Conservation (phyloP, 2,113 vertebrate genomes). For the Psophia crepitans region DNA sequence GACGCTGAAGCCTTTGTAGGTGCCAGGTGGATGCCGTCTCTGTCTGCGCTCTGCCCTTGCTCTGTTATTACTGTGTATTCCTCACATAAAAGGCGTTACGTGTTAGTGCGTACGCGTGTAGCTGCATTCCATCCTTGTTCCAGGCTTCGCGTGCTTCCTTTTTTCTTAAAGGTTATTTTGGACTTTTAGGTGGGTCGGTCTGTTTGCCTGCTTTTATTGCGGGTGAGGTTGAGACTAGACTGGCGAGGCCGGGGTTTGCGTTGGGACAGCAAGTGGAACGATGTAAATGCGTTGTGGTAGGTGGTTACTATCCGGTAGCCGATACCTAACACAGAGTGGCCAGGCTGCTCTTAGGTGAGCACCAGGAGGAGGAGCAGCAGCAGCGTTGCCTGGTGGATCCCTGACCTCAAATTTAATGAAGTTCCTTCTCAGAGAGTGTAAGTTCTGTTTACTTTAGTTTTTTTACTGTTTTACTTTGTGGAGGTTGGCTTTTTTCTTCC, state of each 20-base stretch:
- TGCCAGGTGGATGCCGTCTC: background rate
- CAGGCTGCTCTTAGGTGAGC: background rate
- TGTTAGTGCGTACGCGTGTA: accelerated
- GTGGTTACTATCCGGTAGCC: background rate
- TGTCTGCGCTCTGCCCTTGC: background rate
- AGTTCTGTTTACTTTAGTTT: background rate
- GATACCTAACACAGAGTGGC: background rate
- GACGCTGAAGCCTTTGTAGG: background rate
- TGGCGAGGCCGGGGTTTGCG: background rate
- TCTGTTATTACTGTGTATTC: background rate
- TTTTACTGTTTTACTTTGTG: background rate
- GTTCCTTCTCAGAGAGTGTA: background rate
- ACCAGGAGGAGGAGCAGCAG: background rate
- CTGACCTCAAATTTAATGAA: background rate
- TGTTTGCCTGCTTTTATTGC: background rate
- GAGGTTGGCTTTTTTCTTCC: background rate
- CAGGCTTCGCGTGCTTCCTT: background rate
- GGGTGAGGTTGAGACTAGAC: background rate
- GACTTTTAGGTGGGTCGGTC: background rate
- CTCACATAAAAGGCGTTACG: background rate
- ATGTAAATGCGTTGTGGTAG: accelerated
- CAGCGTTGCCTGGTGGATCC: background rate
- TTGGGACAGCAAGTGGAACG: background rate
- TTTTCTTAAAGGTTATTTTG: background rate
- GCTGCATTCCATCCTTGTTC: background rate